Evolutionary conservation across 2,797 vertebrate genomes (phyloP).

Genomic region (Xyrichtys novacula): DNA sequence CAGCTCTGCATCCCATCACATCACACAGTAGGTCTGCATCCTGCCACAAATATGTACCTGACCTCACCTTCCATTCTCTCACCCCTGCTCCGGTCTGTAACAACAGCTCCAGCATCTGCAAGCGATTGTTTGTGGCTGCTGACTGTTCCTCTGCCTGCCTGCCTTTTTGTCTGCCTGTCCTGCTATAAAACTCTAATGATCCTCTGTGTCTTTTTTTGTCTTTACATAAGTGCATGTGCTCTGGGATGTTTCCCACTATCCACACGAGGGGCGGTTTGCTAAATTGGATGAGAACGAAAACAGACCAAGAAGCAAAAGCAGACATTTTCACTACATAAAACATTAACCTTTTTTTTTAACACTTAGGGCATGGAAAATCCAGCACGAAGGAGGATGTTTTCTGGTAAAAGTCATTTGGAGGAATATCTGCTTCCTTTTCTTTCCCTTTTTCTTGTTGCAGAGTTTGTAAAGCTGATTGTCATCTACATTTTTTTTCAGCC

Average conservation of each 20-base stretch:
- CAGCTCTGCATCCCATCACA: slow-evolving; percentile 40
- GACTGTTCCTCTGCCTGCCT: slow-evolving; percentile 82
- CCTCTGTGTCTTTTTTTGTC: slow-evolving; percentile 73
- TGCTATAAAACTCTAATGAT: slow-evolving; percentile 88
- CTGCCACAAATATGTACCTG: slow-evolving; percentile 75
- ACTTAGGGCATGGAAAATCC: slow-evolving; percentile 46
- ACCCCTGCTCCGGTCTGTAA: slow-evolving; percentile 41
- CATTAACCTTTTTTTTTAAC: slow-evolving; percentile 6
- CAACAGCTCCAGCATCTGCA: slow-evolving; percentile 70
- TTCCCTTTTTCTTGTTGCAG: slow-evolving; percentile 81
- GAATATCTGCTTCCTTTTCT: slow-evolving; percentile 43
- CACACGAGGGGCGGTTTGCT: slow-evolving; percentile 16
- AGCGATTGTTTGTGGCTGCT: slow-evolving; percentile 69
- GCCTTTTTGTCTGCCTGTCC: slow-evolving; percentile 81
- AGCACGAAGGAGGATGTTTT: slow-evolving; percentile 9
- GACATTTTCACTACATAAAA: slow-evolving; percentile 34
- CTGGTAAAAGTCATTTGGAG: slow-evolving; percentile 23
- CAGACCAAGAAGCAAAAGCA: slow-evolving; percentile 31
- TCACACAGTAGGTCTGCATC: slow-evolving; percentile 68
- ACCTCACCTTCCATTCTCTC: slow-evolving; percentile 73
- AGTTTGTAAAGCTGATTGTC: slow-evolving; percentile 81
- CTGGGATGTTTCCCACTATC: slow-evolving; percentile 19
- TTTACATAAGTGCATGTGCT: slow-evolving; percentile 15
- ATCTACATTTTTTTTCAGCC: slow-evolving; percentile 85
- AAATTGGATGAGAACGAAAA: slow-evolving; percentile 36